Conservation (phyloP, 2,888 invertebrate species). For the Parnassius mnemosyne region DNA sequence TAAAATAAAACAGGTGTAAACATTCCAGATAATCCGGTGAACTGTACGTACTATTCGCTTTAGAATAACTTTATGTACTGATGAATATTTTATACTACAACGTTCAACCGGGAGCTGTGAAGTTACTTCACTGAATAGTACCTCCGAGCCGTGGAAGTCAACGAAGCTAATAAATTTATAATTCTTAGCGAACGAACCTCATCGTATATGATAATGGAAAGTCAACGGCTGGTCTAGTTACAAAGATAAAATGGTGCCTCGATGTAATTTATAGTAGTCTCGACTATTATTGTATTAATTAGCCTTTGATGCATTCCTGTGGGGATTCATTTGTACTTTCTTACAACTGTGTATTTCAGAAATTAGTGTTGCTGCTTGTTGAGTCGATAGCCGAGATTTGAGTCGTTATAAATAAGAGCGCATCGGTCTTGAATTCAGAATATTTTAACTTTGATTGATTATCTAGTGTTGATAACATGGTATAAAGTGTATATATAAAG, state of each 20-base stretch:
- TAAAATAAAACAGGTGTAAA: too few species aligned
- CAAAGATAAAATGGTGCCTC: conserved; percentile 45
- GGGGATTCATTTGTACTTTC: too few species aligned
- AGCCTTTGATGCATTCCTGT: background rate
- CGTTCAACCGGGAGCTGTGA: conserved; percentile 37
- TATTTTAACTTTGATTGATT: too few species aligned
- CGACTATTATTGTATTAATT: conserved; percentile 17
- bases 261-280: conserved; percentile 30
- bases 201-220: conserved; percentile 67
- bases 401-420: too few species aligned
- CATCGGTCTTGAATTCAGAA: too few species aligned
- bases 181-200: conserved; percentile 53
- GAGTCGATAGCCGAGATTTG: too few species aligned
- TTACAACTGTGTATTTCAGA: too few species aligned
- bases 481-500: too few species aligned
- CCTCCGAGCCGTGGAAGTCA: conserved; percentile 38
- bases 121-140: conserved; percentile 42
- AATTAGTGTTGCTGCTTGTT: too few species aligned
- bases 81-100: conserved; percentile 47
- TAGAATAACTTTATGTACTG: conserved; percentile 42
- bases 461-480: too few species aligned
- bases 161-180: conserved; percentile 58
- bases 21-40: too few species aligned
- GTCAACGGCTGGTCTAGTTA: conserved; percentile 46
- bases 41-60: conserved; percentile 9